Evolutionary conservation across 2,797 vertebrate genomes (phyloP).

Genomic region (Chrysocyon brachyurus): DNA sequence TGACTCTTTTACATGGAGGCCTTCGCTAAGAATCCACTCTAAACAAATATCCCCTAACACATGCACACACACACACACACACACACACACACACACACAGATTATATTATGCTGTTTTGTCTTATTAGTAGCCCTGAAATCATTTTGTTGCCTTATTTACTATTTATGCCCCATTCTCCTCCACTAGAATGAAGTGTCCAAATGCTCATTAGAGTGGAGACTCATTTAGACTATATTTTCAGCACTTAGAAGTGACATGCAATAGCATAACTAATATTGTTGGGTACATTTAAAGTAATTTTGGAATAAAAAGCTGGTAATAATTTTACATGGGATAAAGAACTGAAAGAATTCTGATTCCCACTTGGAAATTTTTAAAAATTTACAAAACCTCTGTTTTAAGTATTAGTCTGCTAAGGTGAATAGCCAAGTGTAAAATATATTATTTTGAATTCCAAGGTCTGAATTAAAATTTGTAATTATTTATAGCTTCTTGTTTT

Average conservation of each 20-base stretch:
- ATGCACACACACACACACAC: no score
- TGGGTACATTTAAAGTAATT: conserved; percentile 17
- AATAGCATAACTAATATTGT: not conserved
- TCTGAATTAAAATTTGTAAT: conserved; percentile 36
- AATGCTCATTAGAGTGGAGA: not conserved
- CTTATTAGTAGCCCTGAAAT: not conserved
- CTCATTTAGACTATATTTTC: not conserved
- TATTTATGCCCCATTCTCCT: not conserved
- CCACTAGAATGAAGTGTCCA: not conserved
- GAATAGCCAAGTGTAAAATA: not conserved
- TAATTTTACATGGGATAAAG: not conserved
- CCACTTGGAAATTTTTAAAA: not conserved
- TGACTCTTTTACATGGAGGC: not conserved
- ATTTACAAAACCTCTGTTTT: conserved; percentile 1
- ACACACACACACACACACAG: not conserved
- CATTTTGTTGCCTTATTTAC: not conserved
- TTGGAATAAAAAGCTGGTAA: not conserved
- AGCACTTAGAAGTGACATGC: not conserved
- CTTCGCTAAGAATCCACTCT: not conserved
- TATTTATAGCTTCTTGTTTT: not conserved
- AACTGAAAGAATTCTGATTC: not conserved
- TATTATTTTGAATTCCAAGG: not conserved
- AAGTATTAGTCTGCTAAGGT: not conserved
- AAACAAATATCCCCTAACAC: not conserved
- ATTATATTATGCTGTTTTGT: not conserved